Evolutionary conservation across 2,888 invertebrate genomes (phyloP).

Genomic region (Protonemura montana): DNA sequence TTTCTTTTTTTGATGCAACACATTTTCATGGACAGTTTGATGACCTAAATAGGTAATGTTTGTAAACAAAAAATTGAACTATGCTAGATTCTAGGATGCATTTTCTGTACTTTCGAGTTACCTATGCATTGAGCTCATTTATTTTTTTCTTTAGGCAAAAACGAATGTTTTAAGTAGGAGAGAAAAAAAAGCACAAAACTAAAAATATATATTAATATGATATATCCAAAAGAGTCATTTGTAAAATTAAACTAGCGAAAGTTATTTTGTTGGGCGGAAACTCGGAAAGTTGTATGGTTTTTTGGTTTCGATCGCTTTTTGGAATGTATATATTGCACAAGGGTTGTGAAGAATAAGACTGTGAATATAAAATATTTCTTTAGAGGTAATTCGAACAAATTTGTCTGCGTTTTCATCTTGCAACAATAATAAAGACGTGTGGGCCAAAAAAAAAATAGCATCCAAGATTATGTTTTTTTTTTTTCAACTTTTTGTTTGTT

Average conservation of each 20-base stretch:
- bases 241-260: conserved; percentile 23
- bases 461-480: not conserved
- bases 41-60: conserved; percentile 24
- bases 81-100: conserved; percentile 22
- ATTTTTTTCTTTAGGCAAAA: conserved; percentile 18
- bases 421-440: not conserved
- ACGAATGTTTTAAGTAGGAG: conserved; percentile 41
- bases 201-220: conserved; percentile 2
- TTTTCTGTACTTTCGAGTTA: not conserved
- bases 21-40: conserved; percentile 34
- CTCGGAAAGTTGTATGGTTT: conserved; percentile 22
- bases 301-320: conserved; percentile 38
- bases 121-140: not conserved
- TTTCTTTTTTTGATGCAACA: conserved; percentile 19
- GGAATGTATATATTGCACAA: conserved; percentile 37
- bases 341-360: conserved; percentile 8
- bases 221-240: conserved; percentile 33
- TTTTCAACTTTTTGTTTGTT: conserved; percentile 15
- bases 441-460: not conserved
- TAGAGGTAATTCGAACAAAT: not conserved
- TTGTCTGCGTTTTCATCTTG: conserved; percentile 9
- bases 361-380: conserved; percentile 29
- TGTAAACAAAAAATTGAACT: conserved; percentile 35
- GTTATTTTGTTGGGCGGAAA: conserved; percentile 23
- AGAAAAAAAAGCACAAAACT: conserved; percentile 34